Evolutionary conservation across 2,888 invertebrate species (phyloP).

Genomic region (Diaphora mendica): DNA sequence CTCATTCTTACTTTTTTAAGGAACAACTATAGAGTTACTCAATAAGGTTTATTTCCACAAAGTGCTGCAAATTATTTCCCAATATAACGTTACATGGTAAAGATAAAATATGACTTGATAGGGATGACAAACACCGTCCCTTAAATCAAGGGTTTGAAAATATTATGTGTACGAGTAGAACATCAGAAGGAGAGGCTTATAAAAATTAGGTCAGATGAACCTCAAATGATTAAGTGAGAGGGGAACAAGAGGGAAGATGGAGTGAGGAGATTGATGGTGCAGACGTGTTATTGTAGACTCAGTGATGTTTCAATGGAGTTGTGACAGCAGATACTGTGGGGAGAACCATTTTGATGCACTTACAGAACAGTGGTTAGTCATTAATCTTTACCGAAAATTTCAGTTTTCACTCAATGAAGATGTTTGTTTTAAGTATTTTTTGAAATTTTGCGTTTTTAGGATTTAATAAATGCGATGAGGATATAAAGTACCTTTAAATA

Average conservation of each 20-base stretch:
- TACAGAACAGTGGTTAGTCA: slow-evolving; percentile 8
- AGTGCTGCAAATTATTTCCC: neutral
- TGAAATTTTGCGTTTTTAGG: no score
- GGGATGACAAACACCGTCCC: slow-evolving; percentile 7
- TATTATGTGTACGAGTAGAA: slow-evolving; percentile 18
- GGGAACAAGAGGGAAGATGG: slow-evolving; percentile 29
- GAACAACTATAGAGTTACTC: neutral
- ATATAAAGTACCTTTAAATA: no score
- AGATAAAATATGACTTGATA: neutral
- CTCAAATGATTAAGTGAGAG: slow-evolving; percentile 48
- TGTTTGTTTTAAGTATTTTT: no score
- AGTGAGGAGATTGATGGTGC: slow-evolving; percentile 46
- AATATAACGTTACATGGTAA: neutral
- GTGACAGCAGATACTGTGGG: slow-evolving; percentile 11
- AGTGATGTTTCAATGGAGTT: slow-evolving; percentile 27
- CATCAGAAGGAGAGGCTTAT: slow-evolving; percentile 25
- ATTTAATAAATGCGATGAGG: no score
- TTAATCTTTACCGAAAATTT: slow-evolving; percentile 13
- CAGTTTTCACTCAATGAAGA: neutral
- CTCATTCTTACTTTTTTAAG: no score
- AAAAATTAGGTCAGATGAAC: slow-evolving; percentile 49
- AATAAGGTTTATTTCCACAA: neutral
- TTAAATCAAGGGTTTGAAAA: slow-evolving; percentile 30
- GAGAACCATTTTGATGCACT: slow-evolving; percentile 21
- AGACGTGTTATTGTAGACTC: slow-evolving; percentile 41